phyloP scores from a whole-genome alignment of 2,888 invertebrate species.

The Priapulus caudatus region DNA sequence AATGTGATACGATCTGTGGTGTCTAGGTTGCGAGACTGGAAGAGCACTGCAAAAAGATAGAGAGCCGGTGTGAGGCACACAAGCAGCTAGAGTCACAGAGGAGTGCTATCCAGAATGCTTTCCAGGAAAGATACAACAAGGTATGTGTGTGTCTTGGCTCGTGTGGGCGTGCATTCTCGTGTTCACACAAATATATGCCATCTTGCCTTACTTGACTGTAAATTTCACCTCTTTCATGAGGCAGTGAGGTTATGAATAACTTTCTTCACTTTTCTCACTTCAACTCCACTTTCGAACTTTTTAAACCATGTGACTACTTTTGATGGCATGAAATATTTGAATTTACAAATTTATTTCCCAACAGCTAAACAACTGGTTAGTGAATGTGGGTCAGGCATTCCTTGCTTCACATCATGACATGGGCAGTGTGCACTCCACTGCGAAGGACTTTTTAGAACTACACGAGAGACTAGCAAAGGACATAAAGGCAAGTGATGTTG shows the following conservation, averaged over 20 bases:
- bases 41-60: constrained; percentile 54
- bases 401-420: constrained; percentile 58
- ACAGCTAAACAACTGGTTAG: constrained; percentile 56
- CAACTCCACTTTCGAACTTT: too few species aligned
- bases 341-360: too few species aligned
- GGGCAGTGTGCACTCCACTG: constrained; percentile 52
- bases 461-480: constrained; percentile 61
- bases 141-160: constrained; percentile 36
- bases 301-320: too few species aligned
- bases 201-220: too few species aligned
- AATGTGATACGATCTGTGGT: too few species aligned
- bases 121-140: constrained; percentile 55
- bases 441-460: constrained; percentile 57
- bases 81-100: constrained; percentile 55
- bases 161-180: too few species aligned
- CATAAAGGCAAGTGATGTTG: constrained; percentile 48
- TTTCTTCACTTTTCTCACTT: too few species aligned
- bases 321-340: too few species aligned
- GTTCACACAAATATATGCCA: too few species aligned
- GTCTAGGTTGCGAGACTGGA: constrained; percentile 58
- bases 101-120: constrained; percentile 54
- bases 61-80: constrained; percentile 52
- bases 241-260: too few species aligned
- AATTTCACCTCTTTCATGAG: too few species aligned
- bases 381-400: constrained; percentile 57